Evolutionary conservation across 2,888 invertebrate species (phyloP).

Genomic region (Diarsia rubi): DNA sequence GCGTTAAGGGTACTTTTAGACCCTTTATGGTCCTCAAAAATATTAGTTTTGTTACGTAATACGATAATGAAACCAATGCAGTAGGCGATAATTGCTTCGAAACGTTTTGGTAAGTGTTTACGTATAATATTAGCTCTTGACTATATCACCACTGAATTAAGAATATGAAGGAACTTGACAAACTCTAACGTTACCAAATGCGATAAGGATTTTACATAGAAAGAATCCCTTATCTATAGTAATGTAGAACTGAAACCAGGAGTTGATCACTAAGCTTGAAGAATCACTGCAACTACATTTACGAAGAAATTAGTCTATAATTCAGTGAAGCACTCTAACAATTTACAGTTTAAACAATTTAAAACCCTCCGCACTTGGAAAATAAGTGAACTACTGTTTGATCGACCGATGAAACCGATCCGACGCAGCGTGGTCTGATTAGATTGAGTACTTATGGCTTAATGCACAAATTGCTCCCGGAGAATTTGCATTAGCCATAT

Average conservation of each 20-base stretch:
- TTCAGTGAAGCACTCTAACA: neutral
- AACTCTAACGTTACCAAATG: no score
- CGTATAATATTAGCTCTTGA: no score
- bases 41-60: no score
- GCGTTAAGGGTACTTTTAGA: no score
- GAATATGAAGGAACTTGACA: neutral
- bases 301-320: neutral
- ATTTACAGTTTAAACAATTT: neutral
- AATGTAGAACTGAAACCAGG: neutral
- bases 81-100: no score
- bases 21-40: no score
- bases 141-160: neutral
- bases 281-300: neutral
- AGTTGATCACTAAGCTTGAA: neutral
- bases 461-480: constrained; percentile 16
- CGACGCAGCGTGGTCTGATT: constrained; percentile 6
- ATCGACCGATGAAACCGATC: neutral
- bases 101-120: no score
- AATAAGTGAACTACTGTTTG: constrained; percentile 21
- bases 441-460: constrained; percentile 19
- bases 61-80: no score
- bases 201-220: no score
- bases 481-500: neutral
- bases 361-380: neutral
- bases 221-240: neutral